Percentiles rank a stretch among this genome's conserved stretches.
Evolutionary conservation across 2,888 invertebrate genomes (phyloP).

Genomic region (Drosophila robusta): DNA sequence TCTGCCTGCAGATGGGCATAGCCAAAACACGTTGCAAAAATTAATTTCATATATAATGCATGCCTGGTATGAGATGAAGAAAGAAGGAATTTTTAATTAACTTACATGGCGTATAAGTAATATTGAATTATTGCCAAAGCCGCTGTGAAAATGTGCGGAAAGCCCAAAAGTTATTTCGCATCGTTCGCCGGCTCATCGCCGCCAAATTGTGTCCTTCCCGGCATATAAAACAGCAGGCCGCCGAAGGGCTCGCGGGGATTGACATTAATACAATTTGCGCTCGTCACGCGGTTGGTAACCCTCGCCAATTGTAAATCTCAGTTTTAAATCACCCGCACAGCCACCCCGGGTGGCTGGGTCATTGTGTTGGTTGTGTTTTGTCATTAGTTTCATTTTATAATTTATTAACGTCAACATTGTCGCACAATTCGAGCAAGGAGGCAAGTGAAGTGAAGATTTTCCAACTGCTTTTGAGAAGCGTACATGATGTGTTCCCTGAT

Average conservation of each 20-base stretch:
- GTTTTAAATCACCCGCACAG: slow-evolving; percentile 52
- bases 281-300: slow-evolving; percentile 80
- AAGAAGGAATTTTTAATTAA: slow-evolving; percentile 82
- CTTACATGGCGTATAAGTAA: slow-evolving; percentile 78
- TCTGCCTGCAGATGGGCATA: slow-evolving; percentile 57
- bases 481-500: slow-evolving; percentile 73
- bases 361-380: slow-evolving; percentile 66
- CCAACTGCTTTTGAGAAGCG: slow-evolving; percentile 83
- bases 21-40: slow-evolving; percentile 70
- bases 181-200: slow-evolving; percentile 27
- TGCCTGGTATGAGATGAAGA: slow-evolving; percentile 19
- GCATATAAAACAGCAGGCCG: slow-evolving; percentile 21
- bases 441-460: slow-evolving; percentile 48
- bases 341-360: slow-evolving; percentile 1
- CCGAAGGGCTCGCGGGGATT: neutral
- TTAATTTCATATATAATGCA: slow-evolving; percentile 74
- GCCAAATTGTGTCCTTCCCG: slow-evolving; percentile 44
- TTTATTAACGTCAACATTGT: slow-evolving; percentile 84
- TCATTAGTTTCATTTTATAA: slow-evolving; percentile 84
- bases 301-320: slow-evolving; percentile 43
- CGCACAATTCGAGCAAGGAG: slow-evolving; percentile 50
- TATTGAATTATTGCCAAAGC: slow-evolving; percentile 62
- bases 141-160: slow-evolving; percentile 18
- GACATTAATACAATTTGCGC: slow-evolving; percentile 72
- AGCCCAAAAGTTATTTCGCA: slow-evolving; percentile 26